phyloP scores from a whole-genome alignment of 1,140 invertebrate species.

The Apis dorsata region DNA sequence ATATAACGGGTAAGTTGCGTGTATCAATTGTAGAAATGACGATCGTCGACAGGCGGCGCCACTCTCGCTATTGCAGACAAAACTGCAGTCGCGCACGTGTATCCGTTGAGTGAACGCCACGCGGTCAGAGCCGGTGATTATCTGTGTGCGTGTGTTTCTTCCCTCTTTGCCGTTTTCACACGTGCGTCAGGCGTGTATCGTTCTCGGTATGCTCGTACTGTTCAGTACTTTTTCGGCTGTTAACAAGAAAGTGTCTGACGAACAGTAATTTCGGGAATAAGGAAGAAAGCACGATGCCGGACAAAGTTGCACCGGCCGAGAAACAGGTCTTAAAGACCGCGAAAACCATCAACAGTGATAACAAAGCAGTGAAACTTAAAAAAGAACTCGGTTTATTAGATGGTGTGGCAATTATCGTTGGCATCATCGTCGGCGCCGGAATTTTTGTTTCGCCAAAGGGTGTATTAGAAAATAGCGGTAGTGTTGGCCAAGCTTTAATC shows the following conservation, averaged over 20 bases:
- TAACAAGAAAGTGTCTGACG: background rate
- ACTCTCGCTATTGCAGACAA: slow-evolving; percentile 9
- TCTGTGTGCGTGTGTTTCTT: background rate
- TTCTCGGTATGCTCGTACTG: slow-evolving; percentile 23
- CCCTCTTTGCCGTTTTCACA: slow-evolving; percentile 27
- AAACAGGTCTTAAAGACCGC: slow-evolving; percentile 30
- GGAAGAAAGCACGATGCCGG: slow-evolving; percentile 43
- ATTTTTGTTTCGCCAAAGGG: slow-evolving; percentile 99
- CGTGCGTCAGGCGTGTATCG: slow-evolving; percentile 20
- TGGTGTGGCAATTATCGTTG: slow-evolving; percentile 92
- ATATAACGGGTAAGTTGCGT: no score
- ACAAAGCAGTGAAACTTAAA: slow-evolving; percentile 85
- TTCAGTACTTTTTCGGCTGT: slow-evolving; percentile 13
- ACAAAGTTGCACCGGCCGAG: slow-evolving; percentile 60
- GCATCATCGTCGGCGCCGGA: slow-evolving; percentile 94
- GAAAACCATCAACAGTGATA: slow-evolving; percentile 27
- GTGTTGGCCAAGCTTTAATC: slow-evolving; percentile 91
- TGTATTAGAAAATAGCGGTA: slow-evolving; percentile 92
- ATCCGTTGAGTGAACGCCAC: slow-evolving; percentile 36
- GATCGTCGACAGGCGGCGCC: slow-evolving; percentile 17
- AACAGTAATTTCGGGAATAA: background rate
- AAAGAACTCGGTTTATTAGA: slow-evolving; percentile 91
- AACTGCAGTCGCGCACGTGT: slow-evolving; percentile 38
- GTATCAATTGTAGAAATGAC: background rate
- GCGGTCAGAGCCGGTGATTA: slow-evolving; percentile 12